Evolutionary conservation across 1,140 invertebrate species (phyloP).

Genomic region (Pogonomyrmex barbatus): DNA sequence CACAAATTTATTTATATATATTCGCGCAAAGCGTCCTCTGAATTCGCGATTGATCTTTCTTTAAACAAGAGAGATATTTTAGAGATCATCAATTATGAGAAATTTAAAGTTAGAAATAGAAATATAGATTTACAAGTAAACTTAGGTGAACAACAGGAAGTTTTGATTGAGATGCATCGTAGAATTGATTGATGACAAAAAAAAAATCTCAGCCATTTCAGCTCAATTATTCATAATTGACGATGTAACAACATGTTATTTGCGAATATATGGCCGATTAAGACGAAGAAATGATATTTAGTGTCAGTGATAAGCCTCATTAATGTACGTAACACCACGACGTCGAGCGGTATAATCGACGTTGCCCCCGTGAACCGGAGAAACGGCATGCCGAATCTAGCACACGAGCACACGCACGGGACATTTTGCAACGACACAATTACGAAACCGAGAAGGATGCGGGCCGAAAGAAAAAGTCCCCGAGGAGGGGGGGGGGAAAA

Average conservation of each 20-base stretch:
- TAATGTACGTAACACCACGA: slow-evolving; percentile 1
- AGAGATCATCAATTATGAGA: not conserved
- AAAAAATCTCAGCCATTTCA: not conserved
- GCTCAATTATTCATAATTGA: not conserved
- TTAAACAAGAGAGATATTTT: not conserved
- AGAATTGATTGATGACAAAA: not conserved
- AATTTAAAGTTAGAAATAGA: no score
- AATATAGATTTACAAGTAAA: not conserved
- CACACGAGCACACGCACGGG: slow-evolving; percentile 4
- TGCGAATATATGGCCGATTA: not conserved
- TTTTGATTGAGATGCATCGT: not conserved
- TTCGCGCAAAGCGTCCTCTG: not conserved
- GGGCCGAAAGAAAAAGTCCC: slow-evolving; percentile 7
- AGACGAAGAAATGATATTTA: slow-evolving; percentile 23
- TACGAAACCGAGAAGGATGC: slow-evolving; percentile 22
- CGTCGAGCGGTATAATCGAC: slow-evolving; percentile 33
- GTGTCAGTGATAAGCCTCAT: not conserved
- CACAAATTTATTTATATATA: not conserved
- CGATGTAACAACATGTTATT: not conserved
- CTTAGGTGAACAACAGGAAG: no score
- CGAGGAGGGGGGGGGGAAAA: not conserved
- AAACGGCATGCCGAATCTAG: slow-evolving; percentile 13
- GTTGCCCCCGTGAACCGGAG: slow-evolving; percentile 61
- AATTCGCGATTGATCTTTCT: not conserved
- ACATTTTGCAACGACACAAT: slow-evolving; percentile 39